Conservation (phyloP, 2,113 vertebrate species). For the Emberiza fucata region DNA sequence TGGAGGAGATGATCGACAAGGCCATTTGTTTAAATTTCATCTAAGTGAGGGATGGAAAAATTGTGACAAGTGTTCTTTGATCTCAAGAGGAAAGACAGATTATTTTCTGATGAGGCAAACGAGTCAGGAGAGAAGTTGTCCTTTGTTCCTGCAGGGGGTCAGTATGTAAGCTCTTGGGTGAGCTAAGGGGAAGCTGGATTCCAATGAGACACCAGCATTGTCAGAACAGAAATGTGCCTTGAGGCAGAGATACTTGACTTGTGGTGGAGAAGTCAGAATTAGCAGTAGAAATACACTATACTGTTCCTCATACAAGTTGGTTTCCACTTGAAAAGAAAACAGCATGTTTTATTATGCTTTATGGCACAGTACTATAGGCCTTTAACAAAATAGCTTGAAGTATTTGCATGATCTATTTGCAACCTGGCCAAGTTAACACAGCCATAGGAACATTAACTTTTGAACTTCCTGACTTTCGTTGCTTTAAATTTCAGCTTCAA, state of each 20-base stretch:
- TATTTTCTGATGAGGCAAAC: not conserved
- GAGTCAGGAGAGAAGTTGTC: not conserved
- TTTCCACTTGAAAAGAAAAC: slow-evolving; percentile 32
- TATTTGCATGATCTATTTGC: slow-evolving; percentile 53
- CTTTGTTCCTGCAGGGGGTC: not conserved
- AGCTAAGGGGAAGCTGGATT: not conserved
- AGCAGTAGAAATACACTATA: not conserved
- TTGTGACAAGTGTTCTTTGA: not conserved
- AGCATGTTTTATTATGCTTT: slow-evolving; percentile 25
- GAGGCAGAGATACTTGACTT: not conserved
- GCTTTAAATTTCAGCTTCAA: slow-evolving; percentile 59
- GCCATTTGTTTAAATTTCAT: not conserved
- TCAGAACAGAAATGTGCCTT: not conserved
- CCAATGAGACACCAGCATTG: not conserved
- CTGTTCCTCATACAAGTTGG: not conserved
- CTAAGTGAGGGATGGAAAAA: not conserved
- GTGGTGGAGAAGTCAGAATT: not conserved
- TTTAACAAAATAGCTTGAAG: slow-evolving; percentile 52
- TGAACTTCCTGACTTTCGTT: slow-evolving; percentile 66
- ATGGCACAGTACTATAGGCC: not conserved
- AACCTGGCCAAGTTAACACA: slow-evolving; percentile 55
- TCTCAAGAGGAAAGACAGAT: not conserved
- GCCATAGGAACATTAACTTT: slow-evolving; percentile 62
- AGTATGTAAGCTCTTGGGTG: not conserved
- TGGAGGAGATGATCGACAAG: not conserved